A percentile compares a stretch with the other conserved stretches of the same genome.
These are phyloP conservation scores for Scaptomyza hsui DNA, from an alignment of 1,140 invertebrate species.

Conservation along the genomic window DNA sequence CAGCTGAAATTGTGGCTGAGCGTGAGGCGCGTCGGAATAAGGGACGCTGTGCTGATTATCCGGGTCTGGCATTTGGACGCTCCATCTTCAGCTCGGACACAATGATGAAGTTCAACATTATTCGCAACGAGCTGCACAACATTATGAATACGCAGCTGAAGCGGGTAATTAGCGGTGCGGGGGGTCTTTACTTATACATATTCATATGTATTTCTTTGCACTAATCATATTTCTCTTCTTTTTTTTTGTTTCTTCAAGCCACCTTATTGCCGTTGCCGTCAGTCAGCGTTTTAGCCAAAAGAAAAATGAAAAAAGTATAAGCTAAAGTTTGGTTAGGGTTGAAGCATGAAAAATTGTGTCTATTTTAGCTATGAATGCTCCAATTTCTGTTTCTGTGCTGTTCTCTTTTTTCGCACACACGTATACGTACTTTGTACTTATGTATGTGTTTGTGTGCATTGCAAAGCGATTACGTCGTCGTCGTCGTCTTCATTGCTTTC, in stretches of 20 bases:
- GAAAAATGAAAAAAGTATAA: slow-evolving; percentile 3
- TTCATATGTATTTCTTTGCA: slow-evolving; percentile 18
- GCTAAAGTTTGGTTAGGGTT: slow-evolving; percentile 73
- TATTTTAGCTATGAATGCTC: slow-evolving; percentile 54
- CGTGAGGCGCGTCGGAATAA: slow-evolving; percentile 90
- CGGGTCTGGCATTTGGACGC: slow-evolving; percentile 94
- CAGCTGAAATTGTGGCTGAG: slow-evolving; percentile 93
- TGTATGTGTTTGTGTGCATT: slow-evolving; percentile 48
- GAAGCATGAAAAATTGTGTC: slow-evolving; percentile 13
- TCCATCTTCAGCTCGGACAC: slow-evolving; percentile 98
- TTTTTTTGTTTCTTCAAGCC: slow-evolving; percentile 51
- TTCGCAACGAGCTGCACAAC: slow-evolving; percentile 98
- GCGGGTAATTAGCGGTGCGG: slow-evolving; percentile 89
- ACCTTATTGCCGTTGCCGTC: slow-evolving; percentile 26
- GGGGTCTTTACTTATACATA: background rate
- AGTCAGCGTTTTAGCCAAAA: slow-evolving; percentile 28
- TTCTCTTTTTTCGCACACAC: slow-evolving; percentile 22
- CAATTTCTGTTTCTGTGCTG: slow-evolving; percentile 46
- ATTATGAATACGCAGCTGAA: slow-evolving; percentile 98
- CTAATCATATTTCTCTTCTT: slow-evolving; percentile 53
- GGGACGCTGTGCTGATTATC: slow-evolving; percentile 94
- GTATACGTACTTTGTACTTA: background rate
- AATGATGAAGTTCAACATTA: slow-evolving; percentile 98
- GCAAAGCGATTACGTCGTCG: slow-evolving; percentile 76
- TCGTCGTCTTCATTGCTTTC: slow-evolving; percentile 45